These are phyloP conservation scores for Sebastes variabilis DNA, from an alignment of 2,797 vertebrate species.

Conservation along the genomic window DNA sequence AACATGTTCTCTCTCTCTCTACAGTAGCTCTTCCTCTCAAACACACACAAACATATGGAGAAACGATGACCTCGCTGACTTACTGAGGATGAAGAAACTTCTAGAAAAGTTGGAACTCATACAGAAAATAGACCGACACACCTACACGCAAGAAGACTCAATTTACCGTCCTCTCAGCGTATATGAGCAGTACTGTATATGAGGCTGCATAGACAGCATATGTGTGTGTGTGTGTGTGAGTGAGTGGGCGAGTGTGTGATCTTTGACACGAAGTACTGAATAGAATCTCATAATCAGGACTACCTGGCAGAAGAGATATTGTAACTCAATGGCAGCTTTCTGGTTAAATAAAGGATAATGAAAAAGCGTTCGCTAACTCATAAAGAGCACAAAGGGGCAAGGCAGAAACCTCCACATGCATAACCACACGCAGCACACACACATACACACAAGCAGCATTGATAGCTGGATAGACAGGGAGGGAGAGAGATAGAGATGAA, in stretches of 20 bases:
- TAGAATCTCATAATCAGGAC: conserved; percentile 47
- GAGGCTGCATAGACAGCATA: not conserved
- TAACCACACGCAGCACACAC: not conserved
- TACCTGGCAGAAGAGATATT: not conserved
- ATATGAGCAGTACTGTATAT: conserved; percentile 10
- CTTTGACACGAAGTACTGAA: conserved; percentile 62
- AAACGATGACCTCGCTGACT: not conserved
- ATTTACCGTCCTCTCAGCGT: conserved; percentile 24
- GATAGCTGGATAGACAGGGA: conserved; percentile 14
- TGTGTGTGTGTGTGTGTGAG: not conserved
- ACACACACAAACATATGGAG: not conserved
- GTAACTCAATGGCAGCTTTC: not conserved
- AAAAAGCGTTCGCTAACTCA: conserved; percentile 56
- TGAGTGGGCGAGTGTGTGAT: conserved; percentile 42
- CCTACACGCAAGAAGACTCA: conserved; percentile 31
- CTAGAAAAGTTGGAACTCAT: conserved; percentile 2
- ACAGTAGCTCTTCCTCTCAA: not conserved
- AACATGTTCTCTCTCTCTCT: not conserved
- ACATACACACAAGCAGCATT: not conserved
- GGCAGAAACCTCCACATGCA: conserved; percentile 38
- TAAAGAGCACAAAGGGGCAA: conserved; percentile 33
- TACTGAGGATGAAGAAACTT: conserved; percentile 25
- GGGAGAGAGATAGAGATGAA: conserved; percentile 13
- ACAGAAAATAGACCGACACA: conserved; percentile 37
- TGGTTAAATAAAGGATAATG: not conserved